These are phyloP conservation scores for Hirtodrosophila confusa DNA, from an alignment of 2,888 invertebrate genomes.

Conservation along the genomic window DNA sequence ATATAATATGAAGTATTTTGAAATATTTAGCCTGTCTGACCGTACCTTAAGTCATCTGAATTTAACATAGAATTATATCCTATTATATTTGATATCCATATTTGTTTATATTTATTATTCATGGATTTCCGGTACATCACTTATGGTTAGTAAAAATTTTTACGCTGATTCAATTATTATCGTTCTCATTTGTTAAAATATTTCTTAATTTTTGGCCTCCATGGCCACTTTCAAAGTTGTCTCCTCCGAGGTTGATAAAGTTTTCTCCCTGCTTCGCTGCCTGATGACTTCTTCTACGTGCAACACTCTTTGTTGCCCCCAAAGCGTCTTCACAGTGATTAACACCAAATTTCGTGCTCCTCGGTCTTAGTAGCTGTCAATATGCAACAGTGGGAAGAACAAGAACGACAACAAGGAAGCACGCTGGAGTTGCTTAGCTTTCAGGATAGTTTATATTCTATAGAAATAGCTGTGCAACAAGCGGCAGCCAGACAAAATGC, in stretches of 20 bases:
- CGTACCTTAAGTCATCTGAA: no score
- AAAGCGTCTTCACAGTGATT: slow-evolving; percentile 55
- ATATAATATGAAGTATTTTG: no score
- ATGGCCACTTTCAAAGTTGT: background rate
- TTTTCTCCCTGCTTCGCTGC: background rate
- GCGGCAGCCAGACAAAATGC: slow-evolving; percentile 66
- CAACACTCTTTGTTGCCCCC: slow-evolving; percentile 17
- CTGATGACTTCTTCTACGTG: slow-evolving; percentile 1
- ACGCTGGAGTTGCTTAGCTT: slow-evolving; percentile 28
- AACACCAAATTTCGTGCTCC: slow-evolving; percentile 53
- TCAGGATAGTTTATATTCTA: slow-evolving; percentile 52
- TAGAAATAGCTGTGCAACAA: slow-evolving; percentile 56
- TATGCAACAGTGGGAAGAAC: slow-evolving; percentile 40
- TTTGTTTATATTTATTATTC: no score
- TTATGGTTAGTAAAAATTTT: no score
- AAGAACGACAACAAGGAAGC: slow-evolving; percentile 9
- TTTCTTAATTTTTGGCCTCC: no score
- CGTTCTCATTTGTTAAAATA: no score
- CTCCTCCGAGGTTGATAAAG: background rate
- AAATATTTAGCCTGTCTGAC: no score
- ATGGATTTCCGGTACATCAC: no score
- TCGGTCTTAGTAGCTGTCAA: slow-evolving; percentile 55
- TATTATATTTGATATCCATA: no score
- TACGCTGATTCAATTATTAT: no score
- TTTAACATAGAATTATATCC: no score